Base-by-base conservation (phyloP, 2,888 invertebrate species). In the Drosophila tanythrix region DNA sequence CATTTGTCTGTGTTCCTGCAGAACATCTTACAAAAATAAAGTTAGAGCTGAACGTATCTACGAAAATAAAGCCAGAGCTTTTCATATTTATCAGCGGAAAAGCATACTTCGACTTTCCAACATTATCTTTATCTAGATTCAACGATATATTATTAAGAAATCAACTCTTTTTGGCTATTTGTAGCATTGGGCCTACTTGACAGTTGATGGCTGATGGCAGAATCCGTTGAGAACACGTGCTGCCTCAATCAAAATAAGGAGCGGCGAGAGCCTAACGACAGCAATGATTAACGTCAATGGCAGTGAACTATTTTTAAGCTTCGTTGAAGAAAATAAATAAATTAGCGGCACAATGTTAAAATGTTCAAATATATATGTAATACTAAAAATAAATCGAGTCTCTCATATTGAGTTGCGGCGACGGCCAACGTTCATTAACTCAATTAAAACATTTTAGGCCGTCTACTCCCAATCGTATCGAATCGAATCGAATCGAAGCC, bases 391-490 rank as follows among this genome's bases (percentile, higher is more conserved):
- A 87, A 70, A 72, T 74, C 64, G n/a, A 69, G 51, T 21, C 53
- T 40, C 36, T 15, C 36, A 48, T 21, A 6, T 46, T 5, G 59
- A 31, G 21, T 36, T 68, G 56, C n/a, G 72, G 38, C 68, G 66
- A 61, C 46, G 52, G 50, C 46, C 62, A 55, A 38, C 36, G 68
- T 87, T 87, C 61, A 82, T 87, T 82, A 84, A 82, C 82, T 87
- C 59, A 84, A 83, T 83, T 86, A 83, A 87, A 82, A 60, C 71
- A 72, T 79, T 83, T 81, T 83, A 71, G 70, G 79, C 21, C 46
- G 81, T 59, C 61, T 48, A 25, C 25, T 84, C 82, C 64, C 82
- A 77, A 13, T 7, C 31, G 13, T 11, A 27, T 33, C 59, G 40
- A 8, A n/a, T 38, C 3, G 2, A 65, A 59, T 40, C 48, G 25